Percentiles rank a stretch among this genome's conserved stretches.
phyloP scores from a whole-genome alignment of 2,888 invertebrate genomes.

The Odontocolon sp. region DNA sequence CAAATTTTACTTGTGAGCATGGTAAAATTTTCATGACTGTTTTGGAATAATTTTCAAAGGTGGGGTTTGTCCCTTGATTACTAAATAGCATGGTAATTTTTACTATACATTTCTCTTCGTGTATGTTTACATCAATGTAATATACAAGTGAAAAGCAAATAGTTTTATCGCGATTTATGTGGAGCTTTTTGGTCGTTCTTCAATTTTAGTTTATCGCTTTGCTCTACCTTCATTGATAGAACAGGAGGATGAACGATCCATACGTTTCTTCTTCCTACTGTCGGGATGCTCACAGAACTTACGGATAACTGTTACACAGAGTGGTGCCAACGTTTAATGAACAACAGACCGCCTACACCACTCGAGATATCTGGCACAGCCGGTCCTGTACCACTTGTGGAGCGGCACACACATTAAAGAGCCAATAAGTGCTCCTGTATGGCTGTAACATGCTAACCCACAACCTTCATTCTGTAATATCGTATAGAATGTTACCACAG shows the following conservation, averaged over 20 bases:
- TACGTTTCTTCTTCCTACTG: slow-evolving; percentile 28
- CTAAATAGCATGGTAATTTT: no score
- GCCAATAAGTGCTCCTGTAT: slow-evolving; percentile 47
- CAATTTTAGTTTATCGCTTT: no score
- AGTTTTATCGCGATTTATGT: no score
- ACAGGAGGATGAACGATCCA: background rate
- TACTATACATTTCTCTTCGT: no score
- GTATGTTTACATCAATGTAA: no score
- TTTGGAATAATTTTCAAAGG: no score
- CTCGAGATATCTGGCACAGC: slow-evolving; percentile 63
- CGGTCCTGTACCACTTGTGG: slow-evolving; percentile 58
- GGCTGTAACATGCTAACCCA: slow-evolving; percentile 38
- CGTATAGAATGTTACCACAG: background rate
- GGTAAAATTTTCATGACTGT: no score
- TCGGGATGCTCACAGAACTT: slow-evolving; percentile 39
- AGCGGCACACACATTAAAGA: slow-evolving; percentile 37
- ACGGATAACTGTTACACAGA: slow-evolving; percentile 54
- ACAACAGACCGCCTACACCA: slow-evolving; percentile 66
- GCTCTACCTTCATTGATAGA: background rate
- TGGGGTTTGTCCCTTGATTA: no score
- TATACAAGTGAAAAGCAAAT: no score
- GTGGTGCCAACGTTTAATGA: slow-evolving; percentile 61
- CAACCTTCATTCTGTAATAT: slow-evolving; percentile 18
- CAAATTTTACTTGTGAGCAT: no score
- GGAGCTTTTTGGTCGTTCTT: no score